Evolutionary conservation across 2,797 vertebrate genomes (phyloP), one percentile per base, ranked within the genome.

Genomic region (Gobionotothen gibberifrons): DNA sequence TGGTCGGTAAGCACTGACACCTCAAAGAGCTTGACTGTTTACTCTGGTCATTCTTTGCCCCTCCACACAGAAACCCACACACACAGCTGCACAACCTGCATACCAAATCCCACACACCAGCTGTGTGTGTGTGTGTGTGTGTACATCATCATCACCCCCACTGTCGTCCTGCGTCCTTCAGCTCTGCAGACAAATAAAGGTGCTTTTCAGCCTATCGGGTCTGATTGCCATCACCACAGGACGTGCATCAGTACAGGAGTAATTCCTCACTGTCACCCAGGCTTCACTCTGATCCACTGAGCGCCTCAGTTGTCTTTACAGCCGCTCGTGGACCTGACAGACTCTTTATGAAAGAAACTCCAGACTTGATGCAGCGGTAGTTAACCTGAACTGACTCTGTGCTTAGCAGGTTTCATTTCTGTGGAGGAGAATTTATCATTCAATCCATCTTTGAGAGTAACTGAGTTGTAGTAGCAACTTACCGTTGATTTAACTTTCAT

Each of bases 201-300:
- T 77, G 67, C 60, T 86, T 87, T 88, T 86, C 83, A 81, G 74
- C 82, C 76, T 74, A 79, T 90, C 81, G 68, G 57, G 17, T 52
- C 54, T 76, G 75, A 89, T 87, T 90, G 82, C 62, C 78, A 79
- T 90, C 89, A 79, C 77, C 48, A 60, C 72, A 78, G 72, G 82
- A 88, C 72, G 78, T 73, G 76, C 86, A 72, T 85, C 65, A 73
- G 84, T 66, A 55, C 69, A 71, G 56, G 49, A 48, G 71, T 85
- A 70, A 87, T 90, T 84, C 83, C 78, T 89, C 88, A 88, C 69
- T 87, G 90, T 91, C 88, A 88, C 81, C 29, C 76, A 64, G 74
- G 21, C 70, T 67, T 55, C 44, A 62, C 68, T 2, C 53, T 52
- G 72, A 79, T 72, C 46, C 66, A 66, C 72, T 40, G 51, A 76